A percentile compares a stretch with the other conserved stretches of the same genome.
These are phyloP conservation scores for Numenius phaeopus DNA, from an alignment of 2,797 vertebrate species.

Conservation along the genomic window DNA sequence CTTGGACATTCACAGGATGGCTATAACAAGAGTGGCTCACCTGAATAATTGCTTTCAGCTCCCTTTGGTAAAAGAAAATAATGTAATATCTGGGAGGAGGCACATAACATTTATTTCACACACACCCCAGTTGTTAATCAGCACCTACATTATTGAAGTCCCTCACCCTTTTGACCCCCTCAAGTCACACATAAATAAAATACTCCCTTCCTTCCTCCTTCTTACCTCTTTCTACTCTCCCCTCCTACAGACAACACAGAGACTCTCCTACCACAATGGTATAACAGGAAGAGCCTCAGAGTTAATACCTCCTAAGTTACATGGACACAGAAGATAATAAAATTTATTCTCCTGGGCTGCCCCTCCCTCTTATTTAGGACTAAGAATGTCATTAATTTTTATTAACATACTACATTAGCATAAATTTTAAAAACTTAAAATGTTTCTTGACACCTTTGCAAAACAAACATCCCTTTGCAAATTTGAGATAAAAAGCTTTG, in stretches of 20 bases:
- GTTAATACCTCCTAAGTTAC: neutral
- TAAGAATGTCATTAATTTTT: neutral
- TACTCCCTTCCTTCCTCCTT: neutral
- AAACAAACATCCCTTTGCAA: conserved; percentile 52
- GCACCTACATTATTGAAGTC: neutral
- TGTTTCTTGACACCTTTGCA: conserved; percentile 7
- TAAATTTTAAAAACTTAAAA: conserved; percentile 22
- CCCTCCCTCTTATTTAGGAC: neutral
- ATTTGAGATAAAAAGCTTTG: conserved; percentile 56
- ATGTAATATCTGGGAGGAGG: neutral
- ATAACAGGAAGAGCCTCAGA: neutral
- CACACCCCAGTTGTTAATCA: neutral
- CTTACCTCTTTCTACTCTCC: neutral
- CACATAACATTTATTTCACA: neutral
- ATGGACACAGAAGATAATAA: neutral
- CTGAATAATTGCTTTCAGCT: neutral
- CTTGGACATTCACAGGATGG: neutral
- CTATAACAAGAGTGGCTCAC: neutral
- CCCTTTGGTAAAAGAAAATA: neutral
- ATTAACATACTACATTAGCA: neutral
- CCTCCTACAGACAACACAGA: neutral
- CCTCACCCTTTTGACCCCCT: neutral
- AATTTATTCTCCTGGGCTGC: neutral
- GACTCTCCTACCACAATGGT: neutral
- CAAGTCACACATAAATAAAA: neutral